Evolutionary conservation across 64 coral and sea anemone genomes (phyloP).

Genomic region (Trachythela sp.): DNA sequence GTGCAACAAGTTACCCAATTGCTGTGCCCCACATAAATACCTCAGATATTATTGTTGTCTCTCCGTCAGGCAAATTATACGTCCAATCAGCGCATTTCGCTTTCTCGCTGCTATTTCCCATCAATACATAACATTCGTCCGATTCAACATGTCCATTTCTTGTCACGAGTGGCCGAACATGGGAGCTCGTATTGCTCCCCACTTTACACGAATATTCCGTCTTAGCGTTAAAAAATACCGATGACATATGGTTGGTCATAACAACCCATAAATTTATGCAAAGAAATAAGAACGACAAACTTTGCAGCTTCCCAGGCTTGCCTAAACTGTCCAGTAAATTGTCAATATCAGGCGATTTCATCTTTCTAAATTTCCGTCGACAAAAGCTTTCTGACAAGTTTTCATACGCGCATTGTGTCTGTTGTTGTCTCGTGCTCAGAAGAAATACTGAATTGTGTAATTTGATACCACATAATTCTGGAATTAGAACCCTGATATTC

Average conservation of each 20-base stretch:
- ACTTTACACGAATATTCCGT: neutral
- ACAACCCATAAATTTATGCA: neutral
- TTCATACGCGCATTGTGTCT: too few relatives aligned
- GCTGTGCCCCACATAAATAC: too few relatives aligned
- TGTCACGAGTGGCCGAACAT: neutral
- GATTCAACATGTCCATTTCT: neutral
- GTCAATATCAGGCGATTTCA: neutral
- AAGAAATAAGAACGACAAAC: neutral
- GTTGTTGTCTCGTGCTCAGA: too few relatives aligned
- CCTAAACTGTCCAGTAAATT: neutral
- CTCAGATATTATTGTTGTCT: neutral
- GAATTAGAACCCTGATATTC: too few relatives aligned
- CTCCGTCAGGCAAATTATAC: neutral
- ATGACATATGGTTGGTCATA: neutral
- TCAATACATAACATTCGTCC: neutral
- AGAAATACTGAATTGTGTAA: too few relatives aligned
- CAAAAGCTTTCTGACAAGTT: too few relatives aligned
- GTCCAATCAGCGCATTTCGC: neutral
- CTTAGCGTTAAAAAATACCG: neutral
- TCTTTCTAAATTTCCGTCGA: neutral
- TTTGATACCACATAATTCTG: too few relatives aligned
- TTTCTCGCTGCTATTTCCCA: neutral
- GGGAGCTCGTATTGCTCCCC: neutral
- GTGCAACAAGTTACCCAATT: too few relatives aligned
- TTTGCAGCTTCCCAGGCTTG: neutral